Conservation (phyloP, 2,888 invertebrate genomes). For the Drosophila recens region DNA sequence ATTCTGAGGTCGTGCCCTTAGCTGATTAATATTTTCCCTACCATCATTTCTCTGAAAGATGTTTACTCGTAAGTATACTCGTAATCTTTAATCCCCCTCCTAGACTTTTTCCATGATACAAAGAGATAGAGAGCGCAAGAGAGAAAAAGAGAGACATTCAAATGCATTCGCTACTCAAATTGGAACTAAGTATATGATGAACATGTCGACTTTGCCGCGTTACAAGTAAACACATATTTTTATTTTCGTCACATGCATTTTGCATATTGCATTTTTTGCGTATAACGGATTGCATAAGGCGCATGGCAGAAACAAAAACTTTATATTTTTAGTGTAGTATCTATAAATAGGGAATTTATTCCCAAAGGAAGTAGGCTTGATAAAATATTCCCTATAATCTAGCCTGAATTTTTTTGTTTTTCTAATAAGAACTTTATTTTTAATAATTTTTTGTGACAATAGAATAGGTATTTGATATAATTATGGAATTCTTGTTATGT, state of each 20-base stretch:
- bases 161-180: background rate
- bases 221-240: constrained; percentile 21
- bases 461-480: background rate
- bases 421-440: background rate
- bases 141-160: background rate
- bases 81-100: constrained; percentile 4
- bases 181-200: constrained; percentile 8
- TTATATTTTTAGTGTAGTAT: constrained; percentile 8
- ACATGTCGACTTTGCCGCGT: constrained; percentile 3
- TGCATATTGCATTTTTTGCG: constrained; percentile 25
- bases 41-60: constrained; percentile 22
- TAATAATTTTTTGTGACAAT: background rate
- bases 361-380: background rate
- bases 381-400: background rate
- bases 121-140: background rate
- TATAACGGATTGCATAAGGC: constrained; percentile 19
- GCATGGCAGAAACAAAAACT: background rate
- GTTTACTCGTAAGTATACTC: constrained; percentile 11
- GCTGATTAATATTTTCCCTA: constrained; percentile 44
- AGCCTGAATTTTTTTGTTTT: background rate
- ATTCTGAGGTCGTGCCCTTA: constrained; percentile 36
- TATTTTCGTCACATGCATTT: constrained; percentile 25
- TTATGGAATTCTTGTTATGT: background rate
- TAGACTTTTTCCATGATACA: background rate
- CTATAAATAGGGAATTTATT: background rate